Base-by-base conservation (phyloP, 2,797 vertebrate genomes). In the Microchirus variegatus region DNA sequence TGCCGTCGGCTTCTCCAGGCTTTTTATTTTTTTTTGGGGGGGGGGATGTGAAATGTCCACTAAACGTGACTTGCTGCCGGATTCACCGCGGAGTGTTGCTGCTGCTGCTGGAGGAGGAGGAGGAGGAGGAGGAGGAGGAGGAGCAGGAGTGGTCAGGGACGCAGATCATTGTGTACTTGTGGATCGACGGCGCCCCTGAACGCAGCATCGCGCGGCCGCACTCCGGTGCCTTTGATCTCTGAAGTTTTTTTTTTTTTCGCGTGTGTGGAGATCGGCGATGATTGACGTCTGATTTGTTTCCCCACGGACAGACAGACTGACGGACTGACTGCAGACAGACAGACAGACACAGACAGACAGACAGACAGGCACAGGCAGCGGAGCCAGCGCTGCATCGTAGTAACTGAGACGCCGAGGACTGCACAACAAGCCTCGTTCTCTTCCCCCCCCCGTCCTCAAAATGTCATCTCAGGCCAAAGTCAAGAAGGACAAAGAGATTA, bases 401-500 rank as follows among this genome's bases (percentile, higher is more conserved):
- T 15, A 17, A 55, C 70, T 4, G 66, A 84, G 80, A 70, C 83
- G 60, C 16, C 9, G 82, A 69, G 79, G 82, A 72, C 60, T 82
- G 78, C 87, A 70, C 84, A 60, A 82, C n/a, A n/a, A n/a, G n/a
- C n/a, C n/a, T n/a, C n/a, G n/a, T n/a, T n/a, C n/a, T n/a, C n/a
- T n/a, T n/a, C n/a, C n/a, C n/a, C n/a, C n/a, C 9, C 53, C 70
- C 52, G 48, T 62, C 78, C 65, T 37, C 82, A 80, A 86, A 88
- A 95, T 96, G 95, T 95, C 95, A 93, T 94, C 94, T 77, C 95
- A 95, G 83, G 90, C 92, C 76, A 95, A 94, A 93, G 95, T 94
- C 92, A 97, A 96, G 94, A 97, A 97, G 92, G 96, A 97, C 94
- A 97, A 97, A 94, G 96, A 97, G 90, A 97, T 97, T 88, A 96